phyloP scores from a whole-genome alignment of 2,113 vertebrate species.

The Xiphophorus maculatus region DNA sequence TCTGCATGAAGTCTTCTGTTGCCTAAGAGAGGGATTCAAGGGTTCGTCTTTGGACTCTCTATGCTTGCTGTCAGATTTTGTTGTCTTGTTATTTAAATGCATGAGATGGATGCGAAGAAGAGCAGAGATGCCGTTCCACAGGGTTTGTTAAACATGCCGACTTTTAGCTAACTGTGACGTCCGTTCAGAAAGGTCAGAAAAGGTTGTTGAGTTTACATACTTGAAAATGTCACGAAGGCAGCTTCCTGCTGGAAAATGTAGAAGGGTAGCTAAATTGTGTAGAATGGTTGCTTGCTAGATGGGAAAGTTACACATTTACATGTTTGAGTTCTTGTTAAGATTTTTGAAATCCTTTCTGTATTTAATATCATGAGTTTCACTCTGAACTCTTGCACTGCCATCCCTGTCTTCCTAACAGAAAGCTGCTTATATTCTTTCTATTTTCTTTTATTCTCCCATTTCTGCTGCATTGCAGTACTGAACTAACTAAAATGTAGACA shows the following conservation, averaged over 20 bases:
- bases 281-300: background rate
- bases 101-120: slow-evolving; percentile 29
- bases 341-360: background rate
- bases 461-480: background rate
- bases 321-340: background rate
- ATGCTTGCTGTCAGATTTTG: slow-evolving; percentile 32
- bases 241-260: slow-evolving; percentile 21
- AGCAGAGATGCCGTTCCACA: slow-evolving; percentile 67
- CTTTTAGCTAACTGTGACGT: slow-evolving; percentile 42
- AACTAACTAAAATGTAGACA: background rate
- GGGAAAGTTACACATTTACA: background rate
- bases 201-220: slow-evolving; percentile 50
- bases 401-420: background rate
- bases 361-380: background rate
- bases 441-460: background rate
- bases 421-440: background rate
- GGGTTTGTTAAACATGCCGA: slow-evolving; percentile 63
- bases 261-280: background rate
- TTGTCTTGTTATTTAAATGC: slow-evolving; percentile 14
- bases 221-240: slow-evolving; percentile 27
- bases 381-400: background rate
- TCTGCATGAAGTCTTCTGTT: slow-evolving; percentile 11
- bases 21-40: slow-evolving; percentile 2
- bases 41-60: slow-evolving; percentile 22
- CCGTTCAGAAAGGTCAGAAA: slow-evolving; percentile 70